These are phyloP conservation scores for Argya squamiceps DNA, from an alignment of 2,797 vertebrate species.

Conservation along the genomic window DNA sequence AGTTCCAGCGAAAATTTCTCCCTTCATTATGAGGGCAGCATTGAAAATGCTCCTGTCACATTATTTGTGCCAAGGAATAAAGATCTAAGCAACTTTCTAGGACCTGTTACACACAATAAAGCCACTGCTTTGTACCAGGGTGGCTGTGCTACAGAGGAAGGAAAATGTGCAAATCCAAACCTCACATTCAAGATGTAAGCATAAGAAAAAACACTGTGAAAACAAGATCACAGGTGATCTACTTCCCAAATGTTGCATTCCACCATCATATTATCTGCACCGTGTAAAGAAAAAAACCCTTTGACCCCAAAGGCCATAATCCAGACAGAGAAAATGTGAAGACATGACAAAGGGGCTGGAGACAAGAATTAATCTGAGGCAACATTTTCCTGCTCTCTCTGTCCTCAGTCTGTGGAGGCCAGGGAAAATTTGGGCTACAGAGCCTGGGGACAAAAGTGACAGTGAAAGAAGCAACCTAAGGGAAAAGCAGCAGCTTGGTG, in stretches of 20 bases:
- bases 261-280: background rate
- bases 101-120: constrained; percentile 34
- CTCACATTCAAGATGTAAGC: background rate
- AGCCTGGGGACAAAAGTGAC: background rate
- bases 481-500: background rate
- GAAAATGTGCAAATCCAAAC: constrained; percentile 26
- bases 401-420: background rate
- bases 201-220: background rate
- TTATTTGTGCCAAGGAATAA: constrained; percentile 58
- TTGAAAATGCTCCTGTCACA: constrained; percentile 25
- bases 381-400: background rate
- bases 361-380: background rate
- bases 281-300: background rate
- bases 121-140: background rate
- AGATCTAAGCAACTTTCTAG: constrained; percentile 41
- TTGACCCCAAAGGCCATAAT: background rate
- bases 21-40: constrained; percentile 42
- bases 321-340: background rate
- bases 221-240: constrained; percentile 32
- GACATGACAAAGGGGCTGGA: background rate
- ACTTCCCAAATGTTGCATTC: background rate
- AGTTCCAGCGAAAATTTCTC: constrained; percentile 33
- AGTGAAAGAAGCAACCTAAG: background rate
- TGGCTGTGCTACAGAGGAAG: background rate
- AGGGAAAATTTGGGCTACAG: background rate